Evolutionary conservation across 1,140 invertebrate species (phyloP).

Genomic region (Thaumetopoea pityocampa): DNA sequence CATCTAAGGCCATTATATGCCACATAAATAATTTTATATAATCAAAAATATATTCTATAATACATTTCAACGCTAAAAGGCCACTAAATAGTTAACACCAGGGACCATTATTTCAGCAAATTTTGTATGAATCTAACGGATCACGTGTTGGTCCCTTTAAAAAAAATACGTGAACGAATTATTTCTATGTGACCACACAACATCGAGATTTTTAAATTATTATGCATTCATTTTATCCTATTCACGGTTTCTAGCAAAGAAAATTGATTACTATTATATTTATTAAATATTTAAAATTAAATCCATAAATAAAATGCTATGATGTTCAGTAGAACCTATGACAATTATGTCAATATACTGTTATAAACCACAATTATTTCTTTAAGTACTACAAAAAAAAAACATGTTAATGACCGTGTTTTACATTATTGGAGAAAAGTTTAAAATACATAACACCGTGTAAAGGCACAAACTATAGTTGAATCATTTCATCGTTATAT

Average conservation of each 20-base stretch:
- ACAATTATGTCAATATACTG: constrained; percentile 27
- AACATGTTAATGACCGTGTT: constrained; percentile 9
- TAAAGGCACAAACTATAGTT: constrained; percentile 69
- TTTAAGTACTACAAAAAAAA: constrained; percentile 45
- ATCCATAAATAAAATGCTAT: constrained; percentile 31
- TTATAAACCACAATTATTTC: constrained; percentile 31
- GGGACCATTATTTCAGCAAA: constrained; percentile 11
- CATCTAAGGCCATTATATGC: constrained; percentile 17
- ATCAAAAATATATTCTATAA: constrained; percentile 30
- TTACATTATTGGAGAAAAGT: constrained; percentile 28
- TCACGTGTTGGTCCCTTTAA: constrained; percentile 24
- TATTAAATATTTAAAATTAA: constrained; percentile 19
- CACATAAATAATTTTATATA: constrained; percentile 20
- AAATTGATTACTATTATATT: no score
- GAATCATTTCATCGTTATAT: constrained; percentile 35
- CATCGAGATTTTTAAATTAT: constrained; percentile 44
- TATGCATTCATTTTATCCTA: no score
- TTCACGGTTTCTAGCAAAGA: no score
- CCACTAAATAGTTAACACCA: constrained; percentile 25
- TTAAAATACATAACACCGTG: constrained; percentile 49
- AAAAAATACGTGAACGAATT: constrained; percentile 18
- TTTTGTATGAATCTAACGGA: constrained; percentile 14
- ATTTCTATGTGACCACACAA: constrained; percentile 39
- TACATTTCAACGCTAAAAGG: constrained; percentile 29
- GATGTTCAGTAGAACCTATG: constrained; percentile 25